Evolutionary conservation across 2,797 vertebrate genomes (phyloP).

Genomic region (Lagodon rhomboides): DNA sequence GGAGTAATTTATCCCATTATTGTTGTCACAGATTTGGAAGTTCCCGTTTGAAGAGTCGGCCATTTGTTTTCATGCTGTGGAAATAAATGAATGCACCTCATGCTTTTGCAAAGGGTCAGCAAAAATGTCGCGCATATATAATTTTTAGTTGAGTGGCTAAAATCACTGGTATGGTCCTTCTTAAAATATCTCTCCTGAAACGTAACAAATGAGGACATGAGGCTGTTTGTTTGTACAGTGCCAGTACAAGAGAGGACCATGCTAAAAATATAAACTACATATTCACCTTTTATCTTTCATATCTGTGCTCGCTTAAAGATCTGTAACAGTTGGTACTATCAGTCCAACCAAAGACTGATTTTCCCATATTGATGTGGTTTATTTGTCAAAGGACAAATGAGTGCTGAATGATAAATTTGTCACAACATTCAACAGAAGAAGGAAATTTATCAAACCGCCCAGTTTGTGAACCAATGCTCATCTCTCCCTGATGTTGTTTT

Average conservation of each 20-base stretch:
- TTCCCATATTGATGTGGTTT: conserved; percentile 13
- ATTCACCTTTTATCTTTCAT: conserved; percentile 10
- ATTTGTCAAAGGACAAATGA: conserved; percentile 4
- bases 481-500: neutral
- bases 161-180: conserved; percentile 31
- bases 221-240: neutral
- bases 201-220: neutral
- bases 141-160: neutral
- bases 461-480: neutral
- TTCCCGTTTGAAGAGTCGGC: neutral
- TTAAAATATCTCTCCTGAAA: conserved; percentile 14
- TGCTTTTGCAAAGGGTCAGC: neutral
- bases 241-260: neutral
- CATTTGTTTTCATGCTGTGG: neutral
- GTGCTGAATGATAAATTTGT: neutral
- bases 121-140: neutral
- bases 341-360: conserved; percentile 48
- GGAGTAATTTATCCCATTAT: too few species aligned
- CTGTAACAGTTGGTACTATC: conserved; percentile 4
- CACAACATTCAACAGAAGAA: conserved; percentile 3
- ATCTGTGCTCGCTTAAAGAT: neutral
- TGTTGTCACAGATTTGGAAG: neutral
- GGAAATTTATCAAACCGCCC: neutral
- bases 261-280: neutral
- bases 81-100: neutral